A percentile compares a stretch with the other conserved stretches of the same genome.
phyloP scores from a whole-genome alignment of 2,797 vertebrate genomes.

The Bovichtus diacanthus region DNA sequence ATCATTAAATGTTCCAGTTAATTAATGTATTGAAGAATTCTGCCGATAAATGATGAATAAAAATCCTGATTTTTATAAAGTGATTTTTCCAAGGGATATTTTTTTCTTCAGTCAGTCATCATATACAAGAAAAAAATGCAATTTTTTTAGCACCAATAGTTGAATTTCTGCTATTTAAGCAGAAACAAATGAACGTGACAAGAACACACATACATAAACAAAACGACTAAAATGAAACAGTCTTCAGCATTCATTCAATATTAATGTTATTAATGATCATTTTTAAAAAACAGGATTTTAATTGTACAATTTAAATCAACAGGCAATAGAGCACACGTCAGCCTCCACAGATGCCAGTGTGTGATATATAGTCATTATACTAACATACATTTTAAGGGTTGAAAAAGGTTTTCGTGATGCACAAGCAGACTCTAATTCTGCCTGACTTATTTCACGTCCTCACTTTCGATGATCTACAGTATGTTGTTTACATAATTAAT shows the following conservation, averaged over 20 bases:
- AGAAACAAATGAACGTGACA: neutral
- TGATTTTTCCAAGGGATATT: neutral
- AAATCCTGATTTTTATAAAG: constrained; percentile 21
- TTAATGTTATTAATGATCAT: neutral
- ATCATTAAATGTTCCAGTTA: constrained; percentile 20
- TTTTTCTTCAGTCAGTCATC: neutral
- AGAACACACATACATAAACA: neutral
- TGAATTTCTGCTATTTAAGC: neutral
- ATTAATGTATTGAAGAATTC: constrained; percentile 33
- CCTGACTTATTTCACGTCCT: neutral
- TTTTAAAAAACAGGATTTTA: neutral
- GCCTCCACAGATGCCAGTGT: neutral
- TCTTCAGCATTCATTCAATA: neutral
- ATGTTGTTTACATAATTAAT: neutral
- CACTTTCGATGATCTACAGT: neutral
- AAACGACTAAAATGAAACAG: neutral
- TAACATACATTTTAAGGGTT: too few species aligned
- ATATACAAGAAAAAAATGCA: too few species aligned
- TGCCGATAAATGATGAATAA: constrained; percentile 29
- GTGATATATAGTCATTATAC: neutral
- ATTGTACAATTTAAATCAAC: neutral
- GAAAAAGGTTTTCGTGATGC: neutral
- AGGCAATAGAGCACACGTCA: neutral
- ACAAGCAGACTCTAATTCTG: neutral
- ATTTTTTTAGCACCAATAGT: neutral